Conservation (phyloP, 2,113 vertebrate species). For the Onychostruthus taczanowskii region DNA sequence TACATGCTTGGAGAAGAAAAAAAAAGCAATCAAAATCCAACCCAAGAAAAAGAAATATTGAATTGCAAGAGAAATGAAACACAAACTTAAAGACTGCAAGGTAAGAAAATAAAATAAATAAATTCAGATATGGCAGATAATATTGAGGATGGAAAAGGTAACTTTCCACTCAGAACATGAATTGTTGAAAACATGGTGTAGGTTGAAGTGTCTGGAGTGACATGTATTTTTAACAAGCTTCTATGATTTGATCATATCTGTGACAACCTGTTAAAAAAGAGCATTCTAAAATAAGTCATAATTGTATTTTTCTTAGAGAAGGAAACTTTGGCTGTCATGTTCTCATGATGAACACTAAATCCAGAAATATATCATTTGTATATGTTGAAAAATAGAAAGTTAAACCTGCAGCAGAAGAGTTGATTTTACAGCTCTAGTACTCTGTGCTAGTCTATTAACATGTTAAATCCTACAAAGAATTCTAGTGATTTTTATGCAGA, state of each 20-base stretch:
- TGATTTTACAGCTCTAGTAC: not conserved
- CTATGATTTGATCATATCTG: not conserved
- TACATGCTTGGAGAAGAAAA: not conserved
- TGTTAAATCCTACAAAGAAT: not conserved
- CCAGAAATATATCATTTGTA: not conserved
- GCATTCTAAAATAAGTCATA: not conserved
- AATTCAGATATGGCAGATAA: not conserved
- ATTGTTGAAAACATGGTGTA: not conserved
- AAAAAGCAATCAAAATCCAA: not conserved
- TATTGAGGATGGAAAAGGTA: not conserved
- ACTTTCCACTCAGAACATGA: not conserved
- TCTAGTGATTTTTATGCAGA: not conserved
- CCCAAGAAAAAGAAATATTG: not conserved
- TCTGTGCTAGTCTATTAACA: not conserved
- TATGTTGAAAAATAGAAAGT: not conserved
- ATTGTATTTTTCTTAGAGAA: slow-evolving; percentile 1
- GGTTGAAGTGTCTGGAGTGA: not conserved
- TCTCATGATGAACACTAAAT: not conserved
- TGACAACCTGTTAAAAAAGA: not conserved
- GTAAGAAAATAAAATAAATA: slow-evolving; percentile 7
- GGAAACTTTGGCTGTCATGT: not conserved
- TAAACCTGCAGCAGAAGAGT: not conserved
- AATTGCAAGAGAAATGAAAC: slow-evolving; percentile 44
- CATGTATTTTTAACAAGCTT: slow-evolving; percentile 4
- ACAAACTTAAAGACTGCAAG: not conserved